Evolutionary conservation across 1,140 invertebrate genomes (phyloP).

Genomic region (Aphelenchoides fujianensis): DNA sequence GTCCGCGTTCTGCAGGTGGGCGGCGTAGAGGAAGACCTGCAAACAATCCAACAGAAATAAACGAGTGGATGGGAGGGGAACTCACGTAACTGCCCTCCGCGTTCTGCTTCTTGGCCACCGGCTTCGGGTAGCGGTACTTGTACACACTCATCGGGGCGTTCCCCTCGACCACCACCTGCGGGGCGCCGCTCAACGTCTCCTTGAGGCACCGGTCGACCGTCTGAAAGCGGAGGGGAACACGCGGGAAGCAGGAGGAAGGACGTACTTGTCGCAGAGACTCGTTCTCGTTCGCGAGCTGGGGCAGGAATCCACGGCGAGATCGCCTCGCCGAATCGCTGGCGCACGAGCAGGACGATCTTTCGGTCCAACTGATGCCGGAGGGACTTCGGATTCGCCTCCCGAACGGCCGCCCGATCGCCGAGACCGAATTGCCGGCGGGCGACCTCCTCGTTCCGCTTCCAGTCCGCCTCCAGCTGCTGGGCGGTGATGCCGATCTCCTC

Average conservation of each 20-base stretch:
- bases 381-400: slow-evolving; percentile 23
- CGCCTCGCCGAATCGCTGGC: slow-evolving; percentile 39
- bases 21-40: slow-evolving; percentile 52
- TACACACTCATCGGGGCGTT: slow-evolving; percentile 48
- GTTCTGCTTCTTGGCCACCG: slow-evolving; percentile 23
- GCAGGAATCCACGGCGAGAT: slow-evolving; percentile 52
- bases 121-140: slow-evolving; percentile 24
- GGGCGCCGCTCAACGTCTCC: slow-evolving; percentile 19
- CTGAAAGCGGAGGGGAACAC: slow-evolving; percentile 39
- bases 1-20: slow-evolving; percentile 22
- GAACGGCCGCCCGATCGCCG: slow-evolving; percentile 12
- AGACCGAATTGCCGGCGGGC: slow-evolving; percentile 34
- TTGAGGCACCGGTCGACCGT: slow-evolving; percentile 50
- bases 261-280: slow-evolving; percentile 53
- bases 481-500: slow-evolving; percentile 53
- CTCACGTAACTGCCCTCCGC: slow-evolving; percentile 33
- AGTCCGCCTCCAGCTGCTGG: slow-evolving; percentile 44
- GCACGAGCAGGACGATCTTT: slow-evolving; percentile 52
- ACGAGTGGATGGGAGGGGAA: too few relatives aligned
- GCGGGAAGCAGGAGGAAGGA: slow-evolving; percentile 5
- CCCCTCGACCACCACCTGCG: slow-evolving; percentile 31
- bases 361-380: slow-evolving; percentile 35
- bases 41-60: slow-evolving; percentile 13
- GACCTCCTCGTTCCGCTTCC: slow-evolving; percentile 32
- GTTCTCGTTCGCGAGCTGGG: slow-evolving; percentile 46